These are phyloP conservation scores for Elgaria multicarinata DNA, from an alignment of 2,113 vertebrate genomes.

Conservation along the genomic window DNA sequence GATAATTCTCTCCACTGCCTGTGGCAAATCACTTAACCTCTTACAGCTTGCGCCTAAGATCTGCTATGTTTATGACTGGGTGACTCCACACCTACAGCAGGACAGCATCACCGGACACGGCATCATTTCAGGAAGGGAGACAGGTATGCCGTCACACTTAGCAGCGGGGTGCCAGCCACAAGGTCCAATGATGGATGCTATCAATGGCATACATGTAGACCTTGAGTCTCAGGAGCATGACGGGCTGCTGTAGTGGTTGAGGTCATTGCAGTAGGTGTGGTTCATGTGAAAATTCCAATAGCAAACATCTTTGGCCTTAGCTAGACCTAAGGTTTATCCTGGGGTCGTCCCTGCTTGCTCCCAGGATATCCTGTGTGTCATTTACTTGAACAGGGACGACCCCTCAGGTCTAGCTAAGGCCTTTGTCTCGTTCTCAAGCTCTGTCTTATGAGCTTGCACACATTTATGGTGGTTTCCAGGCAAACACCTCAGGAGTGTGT, in stretches of 20 bases:
- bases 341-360: too few relatives aligned
- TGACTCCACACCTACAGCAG: not conserved
- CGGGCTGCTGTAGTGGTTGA: not conserved
- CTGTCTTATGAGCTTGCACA: not conserved
- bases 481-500: not conserved
- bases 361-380: too few relatives aligned
- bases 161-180: not conserved
- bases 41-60: slow-evolving; percentile 10
- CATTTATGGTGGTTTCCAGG: not conserved
- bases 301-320: too few relatives aligned
- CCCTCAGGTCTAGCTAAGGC: too few relatives aligned
- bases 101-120: not conserved
- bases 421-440: not conserved
- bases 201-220: not conserved
- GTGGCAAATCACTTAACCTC: not conserved
- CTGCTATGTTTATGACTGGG: not conserved
- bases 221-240: not conserved
- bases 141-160: not conserved
- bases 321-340: too few relatives aligned
- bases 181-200: not conserved
- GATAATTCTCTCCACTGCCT: not conserved
- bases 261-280: not conserved
- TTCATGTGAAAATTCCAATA: not conserved
- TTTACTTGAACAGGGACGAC: too few relatives aligned
- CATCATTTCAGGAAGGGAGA: slow-evolving; percentile 1